These are phyloP conservation scores for Chrysocyon brachyurus DNA, from an alignment of 2,797 vertebrate genomes.

Conservation along the genomic window DNA sequence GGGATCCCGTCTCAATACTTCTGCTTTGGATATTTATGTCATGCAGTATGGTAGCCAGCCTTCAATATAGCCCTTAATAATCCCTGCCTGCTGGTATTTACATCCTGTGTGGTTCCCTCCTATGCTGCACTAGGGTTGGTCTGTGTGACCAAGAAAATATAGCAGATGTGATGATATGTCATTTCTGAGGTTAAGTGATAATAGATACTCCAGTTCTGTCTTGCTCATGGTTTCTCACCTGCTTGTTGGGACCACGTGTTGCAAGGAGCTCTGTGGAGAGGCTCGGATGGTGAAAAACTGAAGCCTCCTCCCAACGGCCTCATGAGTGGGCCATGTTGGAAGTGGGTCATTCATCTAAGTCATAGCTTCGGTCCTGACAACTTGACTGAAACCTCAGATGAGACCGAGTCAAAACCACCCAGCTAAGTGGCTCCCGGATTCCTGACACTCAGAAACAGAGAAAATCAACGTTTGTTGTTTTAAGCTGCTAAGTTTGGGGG, in stretches of 20 bases:
- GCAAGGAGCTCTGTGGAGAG: not conserved
- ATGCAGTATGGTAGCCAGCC: not conserved
- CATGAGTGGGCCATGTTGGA: not conserved
- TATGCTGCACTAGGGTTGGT: not conserved
- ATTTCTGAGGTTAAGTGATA: conserved; percentile 3
- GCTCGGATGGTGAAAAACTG: not conserved
- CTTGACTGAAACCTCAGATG: not conserved
- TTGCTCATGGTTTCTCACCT: not conserved
- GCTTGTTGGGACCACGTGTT: not conserved
- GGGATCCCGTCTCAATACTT: not conserved
- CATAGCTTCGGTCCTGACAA: not conserved
- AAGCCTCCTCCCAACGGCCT: not conserved
- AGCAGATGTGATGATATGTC: not conserved
- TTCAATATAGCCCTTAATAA: not conserved
- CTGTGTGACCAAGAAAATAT: not conserved
- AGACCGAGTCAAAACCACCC: conserved; percentile 4
- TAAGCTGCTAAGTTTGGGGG: not conserved
- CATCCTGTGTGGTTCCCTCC: not conserved
- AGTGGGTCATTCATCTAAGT: not conserved
- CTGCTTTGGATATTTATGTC: not conserved
- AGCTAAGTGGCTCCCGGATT: conserved; percentile 41
- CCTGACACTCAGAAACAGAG: conserved; percentile 5
- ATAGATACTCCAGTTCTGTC: not conserved
- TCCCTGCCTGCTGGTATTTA: not conserved
- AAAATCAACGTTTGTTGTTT: not conserved